These are phyloP conservation scores for Cyclopterus lumpus DNA, from an alignment of 2,797 vertebrate species.

Conservation along the genomic window DNA sequence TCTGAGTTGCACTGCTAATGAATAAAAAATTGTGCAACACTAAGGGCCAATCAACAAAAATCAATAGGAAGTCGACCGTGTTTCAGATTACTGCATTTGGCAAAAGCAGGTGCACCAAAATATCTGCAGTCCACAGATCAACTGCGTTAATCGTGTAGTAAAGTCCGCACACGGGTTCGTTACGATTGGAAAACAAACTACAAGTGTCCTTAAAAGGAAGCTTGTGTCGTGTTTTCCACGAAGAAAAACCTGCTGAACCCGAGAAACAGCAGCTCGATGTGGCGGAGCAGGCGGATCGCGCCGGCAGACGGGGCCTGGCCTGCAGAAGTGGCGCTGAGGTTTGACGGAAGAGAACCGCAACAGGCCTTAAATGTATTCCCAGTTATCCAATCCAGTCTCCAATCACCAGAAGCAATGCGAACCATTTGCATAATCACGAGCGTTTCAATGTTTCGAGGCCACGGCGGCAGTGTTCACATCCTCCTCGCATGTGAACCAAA, in stretches of 20 bases:
- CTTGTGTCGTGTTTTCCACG: not conserved
- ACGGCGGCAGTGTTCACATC: slow-evolving; percentile 13
- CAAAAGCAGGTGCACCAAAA: slow-evolving; percentile 50
- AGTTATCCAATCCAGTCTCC: fast-evolving
- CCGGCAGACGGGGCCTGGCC: slow-evolving; percentile 59
- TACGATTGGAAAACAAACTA: not conserved
- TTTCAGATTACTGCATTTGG: slow-evolving; percentile 22
- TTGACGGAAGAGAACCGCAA: slow-evolving; percentile 39
- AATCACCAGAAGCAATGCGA: fast-evolving
- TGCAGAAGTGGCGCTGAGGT: slow-evolving; percentile 19
- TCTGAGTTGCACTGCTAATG: not conserved
- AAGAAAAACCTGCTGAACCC: slow-evolving; percentile 51
- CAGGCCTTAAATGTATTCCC: not conserved
- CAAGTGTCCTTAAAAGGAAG: not conserved
- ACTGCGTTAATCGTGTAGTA: not conserved
- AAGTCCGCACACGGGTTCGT: not conserved
- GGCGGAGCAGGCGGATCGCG: slow-evolving; percentile 62
- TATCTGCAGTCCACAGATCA: slow-evolving; percentile 34
- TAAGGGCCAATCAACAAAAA: not conserved
- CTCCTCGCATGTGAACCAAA: slow-evolving; percentile 55
- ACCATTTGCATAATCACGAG: fast-evolving
- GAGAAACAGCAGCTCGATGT: slow-evolving; percentile 35
- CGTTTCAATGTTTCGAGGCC: not conserved
- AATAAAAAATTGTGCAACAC: not conserved
- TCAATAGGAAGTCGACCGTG: slow-evolving; percentile 30